These are phyloP conservation scores for Brachyopa scutellaris DNA, from an alignment of 2,888 invertebrate species.

Conservation along the genomic window DNA sequence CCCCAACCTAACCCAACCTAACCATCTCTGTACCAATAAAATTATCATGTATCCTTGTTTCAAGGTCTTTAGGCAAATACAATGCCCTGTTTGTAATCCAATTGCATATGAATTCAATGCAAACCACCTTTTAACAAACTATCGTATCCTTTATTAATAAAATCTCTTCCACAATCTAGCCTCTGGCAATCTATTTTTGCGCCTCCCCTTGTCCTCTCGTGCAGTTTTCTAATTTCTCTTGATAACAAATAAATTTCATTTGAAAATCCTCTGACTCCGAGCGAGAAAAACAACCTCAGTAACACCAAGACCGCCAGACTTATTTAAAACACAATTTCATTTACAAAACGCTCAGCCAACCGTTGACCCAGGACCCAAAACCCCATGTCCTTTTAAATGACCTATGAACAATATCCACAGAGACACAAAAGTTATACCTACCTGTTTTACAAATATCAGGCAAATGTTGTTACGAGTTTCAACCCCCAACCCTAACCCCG, in stretches of 20 bases:
- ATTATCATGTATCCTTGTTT: too few relatives aligned
- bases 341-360: slow-evolving; percentile 48
- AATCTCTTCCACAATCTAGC: slow-evolving; percentile 10
- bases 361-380: slow-evolving; percentile 43
- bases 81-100: not conserved
- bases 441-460: slow-evolving; percentile 30
- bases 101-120: not conserved
- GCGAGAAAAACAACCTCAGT: slow-evolving; percentile 11
- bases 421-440: slow-evolving; percentile 30
- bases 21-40: too few relatives aligned
- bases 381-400: slow-evolving; percentile 44
- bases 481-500: not conserved
- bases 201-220: not conserved
- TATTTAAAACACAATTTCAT: slow-evolving; percentile 62
- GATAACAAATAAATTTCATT: slow-evolving; percentile 37
- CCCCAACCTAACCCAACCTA: too few relatives aligned
- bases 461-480: slow-evolving; percentile 34
- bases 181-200: slow-evolving; percentile 9
- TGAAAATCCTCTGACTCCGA: slow-evolving; percentile 3
- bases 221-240: slow-evolving; percentile 28
- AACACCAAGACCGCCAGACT: slow-evolving; percentile 39
- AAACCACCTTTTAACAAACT: not conserved
- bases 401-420: slow-evolving; percentile 44
- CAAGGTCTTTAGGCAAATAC: too few relatives aligned
- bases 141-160: slow-evolving; percentile 10